phyloP scores from a whole-genome alignment of 2,888 invertebrate genomes.

The Hofmannophila pseudospretella region DNA sequence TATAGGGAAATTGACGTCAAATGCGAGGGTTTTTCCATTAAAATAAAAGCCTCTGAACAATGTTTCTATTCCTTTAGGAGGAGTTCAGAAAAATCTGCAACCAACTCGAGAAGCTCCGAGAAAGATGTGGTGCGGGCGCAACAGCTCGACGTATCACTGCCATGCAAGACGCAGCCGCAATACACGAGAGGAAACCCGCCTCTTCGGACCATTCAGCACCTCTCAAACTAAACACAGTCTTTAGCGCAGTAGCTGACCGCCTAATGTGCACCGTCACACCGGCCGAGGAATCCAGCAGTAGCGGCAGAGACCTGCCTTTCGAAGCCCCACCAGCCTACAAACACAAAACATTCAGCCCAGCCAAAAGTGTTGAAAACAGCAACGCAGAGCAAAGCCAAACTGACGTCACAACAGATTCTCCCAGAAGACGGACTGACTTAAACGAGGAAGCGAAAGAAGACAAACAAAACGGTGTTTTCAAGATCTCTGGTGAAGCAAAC shows the following conservation, averaged over 20 bases:
- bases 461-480: constrained; percentile 64
- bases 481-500: constrained; percentile 66
- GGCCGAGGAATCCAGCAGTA: constrained; percentile 70
- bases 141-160: constrained; percentile 86
- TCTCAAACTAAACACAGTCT: constrained; percentile 70
- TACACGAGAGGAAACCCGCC: constrained; percentile 74
- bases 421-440: constrained; percentile 45
- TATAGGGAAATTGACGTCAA: too few species aligned
- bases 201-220: constrained; percentile 67
- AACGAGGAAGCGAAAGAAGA: constrained; percentile 52
- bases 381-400: constrained; percentile 63
- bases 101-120: constrained; percentile 88
- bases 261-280: constrained; percentile 73
- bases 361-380: constrained; percentile 57
- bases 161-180: constrained; percentile 88
- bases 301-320: constrained; percentile 65
- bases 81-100: constrained; percentile 89
- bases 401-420: constrained; percentile 63
- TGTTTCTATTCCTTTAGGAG: constrained; percentile 72
- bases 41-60: too few species aligned
- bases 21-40: too few species aligned
- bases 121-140: constrained; percentile 85
- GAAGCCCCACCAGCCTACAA: constrained; percentile 67
- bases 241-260: constrained; percentile 72
- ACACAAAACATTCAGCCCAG: constrained; percentile 71